Conservation (phyloP, 1,140 invertebrate species). For the Scaptomyza graminum region DNA sequence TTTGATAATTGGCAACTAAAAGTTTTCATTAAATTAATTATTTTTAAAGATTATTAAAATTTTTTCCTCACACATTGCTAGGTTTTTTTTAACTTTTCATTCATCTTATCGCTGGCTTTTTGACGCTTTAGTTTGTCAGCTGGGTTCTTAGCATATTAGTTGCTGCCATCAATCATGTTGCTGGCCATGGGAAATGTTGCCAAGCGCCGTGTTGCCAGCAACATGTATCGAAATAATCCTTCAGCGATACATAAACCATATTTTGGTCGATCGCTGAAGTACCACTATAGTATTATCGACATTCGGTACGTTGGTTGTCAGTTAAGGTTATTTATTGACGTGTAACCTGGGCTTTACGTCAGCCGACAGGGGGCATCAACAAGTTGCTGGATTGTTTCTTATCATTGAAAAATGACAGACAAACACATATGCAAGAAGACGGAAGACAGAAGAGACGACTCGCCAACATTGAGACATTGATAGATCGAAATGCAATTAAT, state of each 20-base stretch:
- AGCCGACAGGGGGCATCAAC: constrained; percentile 28
- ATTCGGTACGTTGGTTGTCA: constrained; percentile 26
- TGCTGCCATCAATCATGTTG: constrained; percentile 44
- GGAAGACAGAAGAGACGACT: constrained; percentile 17
- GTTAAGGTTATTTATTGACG: constrained; percentile 58
- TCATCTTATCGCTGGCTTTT: constrained; percentile 34
- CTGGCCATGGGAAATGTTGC: constrained; percentile 21
- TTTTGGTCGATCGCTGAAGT: constrained; percentile 35
- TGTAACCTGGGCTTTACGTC: constrained; percentile 47
- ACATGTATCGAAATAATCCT: constrained; percentile 6
- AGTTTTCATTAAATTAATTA: too few relatives aligned
- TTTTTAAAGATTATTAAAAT: too few relatives aligned
- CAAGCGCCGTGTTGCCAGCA: constrained; percentile 23
- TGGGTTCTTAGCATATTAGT: constrained; percentile 1
- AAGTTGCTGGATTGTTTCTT: constrained; percentile 27
- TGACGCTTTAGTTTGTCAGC: constrained; percentile 34
- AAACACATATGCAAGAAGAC: not conserved
- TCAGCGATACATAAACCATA: constrained; percentile 19
- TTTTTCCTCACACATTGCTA: too few relatives aligned
- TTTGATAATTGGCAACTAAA: too few relatives aligned
- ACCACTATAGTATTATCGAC: constrained; percentile 38
- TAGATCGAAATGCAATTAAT: constrained; percentile 76
- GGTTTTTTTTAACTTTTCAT: constrained; percentile 1
- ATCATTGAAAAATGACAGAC: constrained; percentile 22
- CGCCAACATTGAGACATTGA: constrained; percentile 47